Evolutionary conservation across 2,113 vertebrate species (phyloP), one percentile per base, ranked within the genome.

Genomic region (Laticauda laticaudata): DNA sequence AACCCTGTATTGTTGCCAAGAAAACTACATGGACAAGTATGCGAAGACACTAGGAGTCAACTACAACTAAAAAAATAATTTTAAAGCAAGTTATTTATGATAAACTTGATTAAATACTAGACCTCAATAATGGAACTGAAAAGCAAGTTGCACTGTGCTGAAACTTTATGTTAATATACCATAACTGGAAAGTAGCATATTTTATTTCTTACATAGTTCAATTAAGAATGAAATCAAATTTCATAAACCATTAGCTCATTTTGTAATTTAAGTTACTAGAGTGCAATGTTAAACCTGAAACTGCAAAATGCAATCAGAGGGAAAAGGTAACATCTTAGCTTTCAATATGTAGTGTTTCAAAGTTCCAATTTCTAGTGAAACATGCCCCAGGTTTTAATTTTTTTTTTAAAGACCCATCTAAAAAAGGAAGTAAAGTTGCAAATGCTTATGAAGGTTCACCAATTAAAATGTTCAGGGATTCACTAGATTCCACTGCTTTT

Each of bases 401-500:
- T 55, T 7, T 94, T 96, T 94, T 94, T 85, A 34, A 91, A 93
- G 90, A 96, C 93, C 45, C 29, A 94, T 85, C 91, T 96, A 92
- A 94, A 94, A 95, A 94, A 96, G 87, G 94, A 95, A 61, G 9
- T 91, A 87, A 57, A 20, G 86, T 95, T 95, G 89, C 94, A 96
- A n/a, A 3, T 55, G 5, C 21, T 43, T 59, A 92, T 91, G 94
- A 91, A 93, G 95, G 96, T 96, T 96, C 94, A 95, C 95, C 90
- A 90, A 87, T 64, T 91, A 94, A 95, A 94, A 92, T 95, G 95
- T 95, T 97, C 97, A 98, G 97, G 97, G 97, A 97, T 95, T 96
- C 92, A 86, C 93, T 95, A 96, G 94, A 96, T 96, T 96, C 97
- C 97, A 98, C 98, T 97, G 97, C 96, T 96, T 95, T 94, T 96